Percentiles rank a stretch among this genome's conserved stretches.
phyloP scores from a whole-genome alignment of 2,113 vertebrate genomes.

The Meleagris gallopavo region DNA sequence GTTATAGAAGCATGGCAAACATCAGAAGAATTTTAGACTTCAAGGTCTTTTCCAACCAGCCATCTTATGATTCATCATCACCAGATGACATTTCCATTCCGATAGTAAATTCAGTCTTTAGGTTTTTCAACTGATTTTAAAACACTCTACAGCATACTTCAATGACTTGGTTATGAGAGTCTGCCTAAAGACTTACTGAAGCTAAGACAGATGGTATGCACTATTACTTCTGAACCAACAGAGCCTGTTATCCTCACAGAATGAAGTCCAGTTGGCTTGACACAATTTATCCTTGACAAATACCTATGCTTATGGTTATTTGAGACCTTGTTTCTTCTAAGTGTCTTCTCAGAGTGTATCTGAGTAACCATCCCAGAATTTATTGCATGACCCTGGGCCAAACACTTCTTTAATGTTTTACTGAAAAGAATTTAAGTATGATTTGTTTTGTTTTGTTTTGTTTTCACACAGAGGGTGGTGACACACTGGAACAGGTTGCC shows the following conservation, averaged over 20 bases:
- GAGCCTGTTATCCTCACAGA: constrained; percentile 50
- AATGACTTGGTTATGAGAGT: background rate
- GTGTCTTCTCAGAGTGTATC: background rate
- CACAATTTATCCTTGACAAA: constrained; percentile 28
- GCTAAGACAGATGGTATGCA: background rate
- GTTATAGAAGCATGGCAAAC: background rate
- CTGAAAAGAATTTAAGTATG: background rate
- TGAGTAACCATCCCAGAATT: background rate
- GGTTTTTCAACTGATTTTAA: background rate
- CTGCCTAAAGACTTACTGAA: background rate
- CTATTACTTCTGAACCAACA: constrained; percentile 43
- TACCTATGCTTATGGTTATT: background rate
- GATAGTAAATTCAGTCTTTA: accelerated
- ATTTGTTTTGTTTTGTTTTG: no score
- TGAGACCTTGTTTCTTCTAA: background rate
- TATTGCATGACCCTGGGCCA: background rate
- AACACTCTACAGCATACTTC: background rate
- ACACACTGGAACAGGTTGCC: no score
- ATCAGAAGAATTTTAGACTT: background rate
- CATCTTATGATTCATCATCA: background rate
- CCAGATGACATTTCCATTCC: background rate
- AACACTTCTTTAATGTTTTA: background rate
- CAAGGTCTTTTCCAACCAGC: no score
- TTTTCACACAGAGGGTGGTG: no score
- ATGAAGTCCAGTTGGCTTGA: constrained; percentile 41